These are phyloP conservation scores for Eira barbara DNA, from an alignment of 2,113 vertebrate species.

Conservation along the genomic window DNA sequence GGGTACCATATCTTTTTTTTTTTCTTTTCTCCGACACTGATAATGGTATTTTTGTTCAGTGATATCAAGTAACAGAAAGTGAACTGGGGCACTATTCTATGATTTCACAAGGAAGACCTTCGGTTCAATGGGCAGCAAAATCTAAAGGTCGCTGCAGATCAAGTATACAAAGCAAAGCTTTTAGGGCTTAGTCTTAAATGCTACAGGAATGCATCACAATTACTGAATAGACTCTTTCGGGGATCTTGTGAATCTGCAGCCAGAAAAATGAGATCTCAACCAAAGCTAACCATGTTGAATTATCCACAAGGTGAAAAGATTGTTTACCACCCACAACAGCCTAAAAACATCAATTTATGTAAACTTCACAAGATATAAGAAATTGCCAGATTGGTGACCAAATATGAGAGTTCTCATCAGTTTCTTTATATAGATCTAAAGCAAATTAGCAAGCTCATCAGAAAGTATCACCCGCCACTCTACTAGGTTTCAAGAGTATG, in stretches of 20 bases:
- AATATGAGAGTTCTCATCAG: not conserved
- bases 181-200: constrained; percentile 63
- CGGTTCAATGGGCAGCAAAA: constrained; percentile 62
- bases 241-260: constrained; percentile 45
- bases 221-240: not conserved
- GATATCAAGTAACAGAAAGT: constrained; percentile 51
- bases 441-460: not conserved
- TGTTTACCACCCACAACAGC: not conserved
- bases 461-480: not conserved
- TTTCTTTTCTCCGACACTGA: constrained; percentile 60
- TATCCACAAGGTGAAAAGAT: constrained; percentile 17
- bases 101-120: constrained; percentile 68
- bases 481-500: not conserved
- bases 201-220: constrained; percentile 64
- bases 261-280: constrained; percentile 41
- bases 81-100: constrained; percentile 63
- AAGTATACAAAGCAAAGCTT: constrained; percentile 48
- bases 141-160: constrained; percentile 67
- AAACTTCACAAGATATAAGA: not conserved
- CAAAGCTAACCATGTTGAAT: constrained; percentile 36
- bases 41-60: constrained; percentile 75
- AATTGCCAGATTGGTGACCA: not conserved
- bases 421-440: not conserved
- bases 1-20: constrained; percentile 58
- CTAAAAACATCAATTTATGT: not conserved